Conservation (phyloP, 1,140 invertebrate species). For the Drosophila repletoides region DNA sequence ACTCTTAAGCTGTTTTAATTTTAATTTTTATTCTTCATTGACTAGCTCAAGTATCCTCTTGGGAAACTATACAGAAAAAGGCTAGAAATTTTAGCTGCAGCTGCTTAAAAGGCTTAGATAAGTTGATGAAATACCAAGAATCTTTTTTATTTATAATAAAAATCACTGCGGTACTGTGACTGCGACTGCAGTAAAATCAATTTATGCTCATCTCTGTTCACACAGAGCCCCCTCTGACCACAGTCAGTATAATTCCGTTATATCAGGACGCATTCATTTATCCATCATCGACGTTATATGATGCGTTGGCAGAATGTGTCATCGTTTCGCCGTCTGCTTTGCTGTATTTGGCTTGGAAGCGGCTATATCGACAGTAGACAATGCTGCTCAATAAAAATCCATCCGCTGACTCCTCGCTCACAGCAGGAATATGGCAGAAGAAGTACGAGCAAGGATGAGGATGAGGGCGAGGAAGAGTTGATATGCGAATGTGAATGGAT, state of each 20-base stretch:
- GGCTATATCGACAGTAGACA: slow-evolving; percentile 13
- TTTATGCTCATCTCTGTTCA: too few species aligned
- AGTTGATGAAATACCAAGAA: too few species aligned
- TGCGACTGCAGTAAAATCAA: too few species aligned
- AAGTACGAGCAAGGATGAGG: too few species aligned
- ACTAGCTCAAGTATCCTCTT: neutral
- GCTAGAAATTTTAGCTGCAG: slow-evolving; percentile 31
- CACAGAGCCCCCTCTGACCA: neutral
- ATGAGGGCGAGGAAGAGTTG: too few species aligned
- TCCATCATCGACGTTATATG: slow-evolving; percentile 55
- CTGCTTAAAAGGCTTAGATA: slow-evolving; percentile 19
- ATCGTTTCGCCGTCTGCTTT: slow-evolving; percentile 30
- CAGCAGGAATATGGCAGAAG: neutral
- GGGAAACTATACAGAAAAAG: neutral
- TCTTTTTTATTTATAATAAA: too few species aligned
- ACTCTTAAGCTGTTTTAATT: neutral
- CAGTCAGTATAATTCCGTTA: slow-evolving; percentile 52
- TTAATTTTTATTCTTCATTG: neutral
- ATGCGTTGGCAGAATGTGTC: slow-evolving; percentile 76
- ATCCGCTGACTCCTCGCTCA: slow-evolving; percentile 43
- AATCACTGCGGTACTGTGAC: too few species aligned
- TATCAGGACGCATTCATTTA: slow-evolving; percentile 63
- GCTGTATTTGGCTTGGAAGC: neutral
- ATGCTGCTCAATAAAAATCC: slow-evolving; percentile 57
- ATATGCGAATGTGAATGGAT: slow-evolving; percentile 6